phyloP scores from a whole-genome alignment of 2,797 vertebrate genomes.

The Typhlichthys eigenmanni region DNA sequence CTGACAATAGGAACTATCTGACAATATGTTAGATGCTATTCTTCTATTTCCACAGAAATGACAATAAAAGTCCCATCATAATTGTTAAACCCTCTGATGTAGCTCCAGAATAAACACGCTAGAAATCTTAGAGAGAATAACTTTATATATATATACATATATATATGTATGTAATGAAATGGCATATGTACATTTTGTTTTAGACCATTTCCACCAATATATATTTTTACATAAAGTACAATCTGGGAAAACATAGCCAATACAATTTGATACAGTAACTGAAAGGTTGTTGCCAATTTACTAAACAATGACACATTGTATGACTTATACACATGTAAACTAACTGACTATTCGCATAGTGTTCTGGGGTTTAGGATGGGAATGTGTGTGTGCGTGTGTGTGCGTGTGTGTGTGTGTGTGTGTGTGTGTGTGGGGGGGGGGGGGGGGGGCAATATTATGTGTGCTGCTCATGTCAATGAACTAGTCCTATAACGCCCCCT shows the following conservation, averaged over 20 bases:
- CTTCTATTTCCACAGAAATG: neutral
- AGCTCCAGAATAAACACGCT: neutral
- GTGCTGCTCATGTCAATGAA: constrained; percentile 27
- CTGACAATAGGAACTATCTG: constrained; percentile 15
- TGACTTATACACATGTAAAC: neutral
- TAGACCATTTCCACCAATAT: too few species aligned
- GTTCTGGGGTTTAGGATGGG: neutral
- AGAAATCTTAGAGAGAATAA: neutral
- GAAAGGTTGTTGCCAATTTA: too few species aligned
- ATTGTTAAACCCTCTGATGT: too few species aligned
- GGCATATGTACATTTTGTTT: too few species aligned
- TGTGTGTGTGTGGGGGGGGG: too few species aligned
- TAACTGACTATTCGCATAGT: neutral
- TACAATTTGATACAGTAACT: too few species aligned
- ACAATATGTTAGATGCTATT: constrained; percentile 1
- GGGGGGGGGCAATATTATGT: constrained; percentile 20
- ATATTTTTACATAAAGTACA: too few species aligned
- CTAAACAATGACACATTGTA: neutral
- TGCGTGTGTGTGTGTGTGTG: too few species aligned
- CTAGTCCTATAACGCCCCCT: constrained; percentile 31
- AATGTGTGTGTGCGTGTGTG: too few species aligned
- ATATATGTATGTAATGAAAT: too few species aligned
- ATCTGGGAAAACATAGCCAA: too few species aligned
- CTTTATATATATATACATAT: too few species aligned
- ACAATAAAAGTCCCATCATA: neutral